Evolutionary conservation across 2,888 invertebrate genomes (phyloP), one percentile per base, ranked within the genome.

Genomic region (Dicycla oo): DNA sequence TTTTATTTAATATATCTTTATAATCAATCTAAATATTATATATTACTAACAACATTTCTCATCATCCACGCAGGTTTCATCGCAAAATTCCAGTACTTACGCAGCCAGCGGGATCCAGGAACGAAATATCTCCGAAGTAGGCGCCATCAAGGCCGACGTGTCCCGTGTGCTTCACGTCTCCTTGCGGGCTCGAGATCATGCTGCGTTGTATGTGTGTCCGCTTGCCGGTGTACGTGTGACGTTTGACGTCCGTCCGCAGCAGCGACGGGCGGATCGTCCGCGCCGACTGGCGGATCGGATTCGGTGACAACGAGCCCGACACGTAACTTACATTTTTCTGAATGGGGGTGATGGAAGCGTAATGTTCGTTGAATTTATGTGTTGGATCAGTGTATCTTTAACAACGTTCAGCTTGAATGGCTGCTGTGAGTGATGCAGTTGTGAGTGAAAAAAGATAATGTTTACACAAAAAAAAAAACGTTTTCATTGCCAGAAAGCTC

Each of bases 101-200:
- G 82, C 93, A 92, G 57, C 93, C 92, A 40, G 94, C 92, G 2
- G 93, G 92, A 62, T 95, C 94, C 87, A 97, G 90, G 86, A 97
- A 97, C 5, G 97, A 96, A 74, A 99, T 97, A 93, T 99, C 99
- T 3, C 99, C 99, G 93, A 99, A 99, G 90, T 98, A 98, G 43
- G 99, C 99, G 0, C 99, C 99, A 92, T 99, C 99, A 57, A 99
- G 96, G 0, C 99, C 99, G 18, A 99, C 99, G 92, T 99, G 99
- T 0, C 97, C 96, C 0, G 99, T 99, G 92, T 99, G 99, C 88
- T 99, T 98, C 30, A 99, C 97, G 92, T 99, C 99, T 53, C 99
- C 99, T 92, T 99, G 99, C 0, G 99, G 99, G 75, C 98, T 98
- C 62, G 99, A 99, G 88, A 99, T 99, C 99, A 99, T 99, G 91